These are phyloP conservation scores for Polylopha cassiicola DNA, from an alignment of 2,888 invertebrate genomes.

Conservation along the genomic window DNA sequence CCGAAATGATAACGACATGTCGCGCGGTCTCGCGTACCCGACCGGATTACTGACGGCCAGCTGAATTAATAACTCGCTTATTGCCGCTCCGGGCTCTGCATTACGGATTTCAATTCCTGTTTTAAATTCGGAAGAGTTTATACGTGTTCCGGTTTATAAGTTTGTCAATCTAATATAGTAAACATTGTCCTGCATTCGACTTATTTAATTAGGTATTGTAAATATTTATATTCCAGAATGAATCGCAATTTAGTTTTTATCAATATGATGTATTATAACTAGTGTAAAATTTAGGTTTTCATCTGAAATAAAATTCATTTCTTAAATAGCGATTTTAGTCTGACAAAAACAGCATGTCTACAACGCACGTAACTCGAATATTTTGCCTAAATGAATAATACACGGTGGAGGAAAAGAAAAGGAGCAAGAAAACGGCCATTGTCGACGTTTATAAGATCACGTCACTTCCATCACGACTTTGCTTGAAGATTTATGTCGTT, in stretches of 20 bases:
- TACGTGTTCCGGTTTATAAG: constrained; percentile 36
- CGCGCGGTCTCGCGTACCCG: constrained; percentile 38
- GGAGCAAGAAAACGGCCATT: constrained; percentile 42
- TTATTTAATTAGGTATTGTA: constrained; percentile 17
- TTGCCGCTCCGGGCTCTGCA: constrained; percentile 38
- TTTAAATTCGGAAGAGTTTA: constrained; percentile 48
- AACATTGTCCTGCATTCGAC: constrained; percentile 26
- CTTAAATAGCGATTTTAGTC: background rate
- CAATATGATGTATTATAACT: too few relatives aligned
- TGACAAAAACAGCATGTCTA: background rate
- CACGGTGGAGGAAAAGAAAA: constrained; percentile 26
- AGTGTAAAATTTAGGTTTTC: too few relatives aligned
- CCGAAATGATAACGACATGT: constrained; percentile 64
- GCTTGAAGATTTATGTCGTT: constrained; percentile 65
- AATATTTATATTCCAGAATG: too few relatives aligned
- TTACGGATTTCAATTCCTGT: constrained; percentile 48
- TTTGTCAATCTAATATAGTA: constrained; percentile 33
- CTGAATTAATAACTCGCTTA: constrained; percentile 60
- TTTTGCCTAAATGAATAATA: constrained; percentile 21
- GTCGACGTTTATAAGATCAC: constrained; percentile 54
- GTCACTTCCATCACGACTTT: constrained; percentile 61
- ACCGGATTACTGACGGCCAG: constrained; percentile 52
- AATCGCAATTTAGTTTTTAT: too few relatives aligned
- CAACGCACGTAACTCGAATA: constrained; percentile 8
- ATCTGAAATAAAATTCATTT: too few relatives aligned